A percentile compares a stretch with the other conserved stretches of the same genome.
These are phyloP conservation scores for Gisinianus flammeolus DNA, from an alignment of 2,888 invertebrate species.

Conservation along the genomic window DNA sequence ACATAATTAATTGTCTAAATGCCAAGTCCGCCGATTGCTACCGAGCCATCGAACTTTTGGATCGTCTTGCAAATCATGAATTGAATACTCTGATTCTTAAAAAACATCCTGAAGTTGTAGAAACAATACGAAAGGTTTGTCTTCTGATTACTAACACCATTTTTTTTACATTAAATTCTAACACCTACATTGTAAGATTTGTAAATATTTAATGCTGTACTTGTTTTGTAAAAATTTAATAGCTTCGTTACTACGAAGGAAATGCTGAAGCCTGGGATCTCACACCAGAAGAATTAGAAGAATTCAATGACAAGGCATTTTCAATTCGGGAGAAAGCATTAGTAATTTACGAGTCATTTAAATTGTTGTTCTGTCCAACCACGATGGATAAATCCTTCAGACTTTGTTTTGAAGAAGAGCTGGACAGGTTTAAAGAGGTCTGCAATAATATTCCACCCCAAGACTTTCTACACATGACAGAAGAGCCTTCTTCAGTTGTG, in stretches of 20 bases:
- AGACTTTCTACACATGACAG: constrained; percentile 69
- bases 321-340: constrained; percentile 74
- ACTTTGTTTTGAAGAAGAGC: constrained; percentile 61
- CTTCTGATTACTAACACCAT: constrained; percentile 26
- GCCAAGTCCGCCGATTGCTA: constrained; percentile 75
- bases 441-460: constrained; percentile 70
- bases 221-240: constrained; percentile 50
- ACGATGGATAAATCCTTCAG: constrained; percentile 43
- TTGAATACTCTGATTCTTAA: constrained; percentile 77
- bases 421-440: constrained; percentile 71
- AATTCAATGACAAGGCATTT: constrained; percentile 73
- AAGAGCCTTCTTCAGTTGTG: constrained; percentile 66
- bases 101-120: constrained; percentile 76
- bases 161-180: background rate
- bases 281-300: constrained; percentile 65
- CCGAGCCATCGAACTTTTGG: constrained; percentile 72
- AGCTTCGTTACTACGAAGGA: constrained; percentile 77
- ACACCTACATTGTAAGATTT: background rate
- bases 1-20: constrained; percentile 63
- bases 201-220: constrained; percentile 3
- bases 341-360: constrained; percentile 67
- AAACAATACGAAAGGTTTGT: constrained; percentile 73
- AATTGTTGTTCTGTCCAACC: constrained; percentile 56
- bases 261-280: constrained; percentile 78
- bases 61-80: constrained; percentile 66